A percentile compares a stretch with the other conserved stretches of the same genome.
phyloP scores from a whole-genome alignment of 1,140 invertebrate species.

The Atopsyche davidsoni region DNA sequence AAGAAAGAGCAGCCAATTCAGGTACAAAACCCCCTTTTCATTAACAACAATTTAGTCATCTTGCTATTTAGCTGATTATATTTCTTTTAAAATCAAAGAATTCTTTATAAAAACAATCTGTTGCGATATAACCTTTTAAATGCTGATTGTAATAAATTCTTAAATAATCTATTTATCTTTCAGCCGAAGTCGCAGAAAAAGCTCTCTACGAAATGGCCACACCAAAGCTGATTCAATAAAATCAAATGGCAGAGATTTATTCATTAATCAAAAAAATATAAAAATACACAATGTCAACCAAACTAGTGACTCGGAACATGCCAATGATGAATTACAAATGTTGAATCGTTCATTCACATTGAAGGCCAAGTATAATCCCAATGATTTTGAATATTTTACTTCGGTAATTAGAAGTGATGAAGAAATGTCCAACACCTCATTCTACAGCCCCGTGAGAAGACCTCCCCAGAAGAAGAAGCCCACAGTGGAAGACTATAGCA shows the following conservation, averaged over 20 bases:
- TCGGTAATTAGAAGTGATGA: conserved; percentile 51
- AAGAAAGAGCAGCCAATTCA: conserved; percentile 5
- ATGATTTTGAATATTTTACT: conserved; percentile 62
- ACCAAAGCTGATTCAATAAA: conserved; percentile 7
- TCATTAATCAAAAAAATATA: no score
- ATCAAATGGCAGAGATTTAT: no score
- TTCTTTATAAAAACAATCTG: no score
- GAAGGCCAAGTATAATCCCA: conserved; percentile 53
- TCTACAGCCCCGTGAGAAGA: conserved; percentile 31
- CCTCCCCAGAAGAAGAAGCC: conserved; percentile 30
- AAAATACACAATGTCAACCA: conserved; percentile 9
- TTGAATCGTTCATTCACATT: conserved; percentile 48
- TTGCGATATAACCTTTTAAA: no score
- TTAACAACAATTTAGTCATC: no score
- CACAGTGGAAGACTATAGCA: conserved; percentile 47
- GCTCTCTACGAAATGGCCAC: neutral
- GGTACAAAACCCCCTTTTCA: no score
- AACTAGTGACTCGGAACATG: conserved; percentile 49
- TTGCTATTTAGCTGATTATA: no score
- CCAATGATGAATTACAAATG: conserved; percentile 49
- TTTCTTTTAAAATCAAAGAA: no score
- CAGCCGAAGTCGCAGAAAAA: conserved; percentile 18
- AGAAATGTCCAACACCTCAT: conserved; percentile 40
- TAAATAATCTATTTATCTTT: no score
- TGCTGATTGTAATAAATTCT: no score